Percentiles rank a stretch among this genome's conserved stretches.
Evolutionary conservation across 2,888 invertebrate species (phyloP).

Genomic region (Lottia scabra): DNA sequence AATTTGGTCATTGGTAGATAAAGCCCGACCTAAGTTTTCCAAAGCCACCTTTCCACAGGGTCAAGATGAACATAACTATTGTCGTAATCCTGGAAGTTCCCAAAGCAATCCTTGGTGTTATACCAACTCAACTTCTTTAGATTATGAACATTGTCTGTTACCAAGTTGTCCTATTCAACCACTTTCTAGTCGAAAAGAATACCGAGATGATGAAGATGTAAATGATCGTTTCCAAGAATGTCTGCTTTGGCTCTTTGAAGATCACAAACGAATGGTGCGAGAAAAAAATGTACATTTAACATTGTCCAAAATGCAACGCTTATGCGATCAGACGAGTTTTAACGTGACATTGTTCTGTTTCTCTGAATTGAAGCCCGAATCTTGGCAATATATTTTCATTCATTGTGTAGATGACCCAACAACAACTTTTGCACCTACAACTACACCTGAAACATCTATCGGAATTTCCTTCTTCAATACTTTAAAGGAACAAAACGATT

Average conservation of each 20-base stretch:
- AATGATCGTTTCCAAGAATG: not conserved
- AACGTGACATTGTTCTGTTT: not conserved
- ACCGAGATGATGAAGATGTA: not conserved
- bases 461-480: not conserved
- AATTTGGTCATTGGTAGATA: not conserved
- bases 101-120: constrained; percentile 17
- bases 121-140: not conserved
- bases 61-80: not conserved
- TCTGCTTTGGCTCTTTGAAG: not conserved
- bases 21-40: not conserved
- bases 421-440: not conserved
- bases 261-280: not conserved
- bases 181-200: not conserved
- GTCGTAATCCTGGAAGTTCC: constrained; percentile 13
- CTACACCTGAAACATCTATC: not conserved
- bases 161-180: not conserved
- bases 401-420: not conserved
- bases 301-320: not conserved
- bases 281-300: not conserved
- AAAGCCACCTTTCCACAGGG: not conserved
- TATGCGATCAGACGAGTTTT: not conserved
- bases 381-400: not conserved
- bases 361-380: not conserved
- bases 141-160: constrained; percentile 5
- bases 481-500: not conserved